phyloP scores from a whole-genome alignment of 2,797 vertebrate species.

The Chloroceryle amazona region DNA sequence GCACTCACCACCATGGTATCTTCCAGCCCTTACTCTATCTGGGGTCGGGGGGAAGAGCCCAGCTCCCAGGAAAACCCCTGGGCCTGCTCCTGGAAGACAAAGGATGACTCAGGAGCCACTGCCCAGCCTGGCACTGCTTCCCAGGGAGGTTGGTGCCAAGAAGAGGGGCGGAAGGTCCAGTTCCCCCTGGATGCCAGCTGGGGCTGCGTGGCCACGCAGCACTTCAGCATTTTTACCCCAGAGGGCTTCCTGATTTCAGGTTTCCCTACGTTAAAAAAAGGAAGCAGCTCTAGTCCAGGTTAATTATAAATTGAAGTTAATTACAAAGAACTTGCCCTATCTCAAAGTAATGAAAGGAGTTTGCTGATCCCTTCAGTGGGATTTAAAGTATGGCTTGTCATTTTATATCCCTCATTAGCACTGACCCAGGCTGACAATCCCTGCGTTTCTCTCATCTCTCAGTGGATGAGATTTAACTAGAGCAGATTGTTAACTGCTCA shows the following conservation, averaged over 20 bases:
- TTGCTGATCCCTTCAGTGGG: background rate
- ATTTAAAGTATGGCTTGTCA: conserved; percentile 35
- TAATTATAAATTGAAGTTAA: conserved; percentile 43
- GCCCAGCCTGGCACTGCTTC: background rate
- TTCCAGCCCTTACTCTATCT: fast-evolving
- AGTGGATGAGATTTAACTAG: background rate
- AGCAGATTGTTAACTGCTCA: background rate
- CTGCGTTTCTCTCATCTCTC: background rate
- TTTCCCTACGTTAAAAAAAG: background rate
- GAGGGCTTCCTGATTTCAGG: background rate
- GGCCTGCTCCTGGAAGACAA: background rate
- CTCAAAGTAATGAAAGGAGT: conserved; percentile 30
- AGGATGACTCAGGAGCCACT: background rate
- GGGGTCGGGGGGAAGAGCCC: fast-evolving
- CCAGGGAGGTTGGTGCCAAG: background rate
- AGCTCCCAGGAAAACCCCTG: background rate
- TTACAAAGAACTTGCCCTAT: conserved; percentile 30
- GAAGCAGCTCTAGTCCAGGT: background rate
- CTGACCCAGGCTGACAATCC: conserved; percentile 10
- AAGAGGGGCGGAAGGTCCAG: background rate
- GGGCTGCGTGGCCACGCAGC: background rate
- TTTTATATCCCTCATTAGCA: conserved; percentile 36
- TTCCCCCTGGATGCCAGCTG: background rate
- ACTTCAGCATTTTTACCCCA: background rate
- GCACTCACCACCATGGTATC: fast-evolving